Evolutionary conservation across 2,888 invertebrate species (phyloP).

Genomic region (Plagodis dolabraria): DNA sequence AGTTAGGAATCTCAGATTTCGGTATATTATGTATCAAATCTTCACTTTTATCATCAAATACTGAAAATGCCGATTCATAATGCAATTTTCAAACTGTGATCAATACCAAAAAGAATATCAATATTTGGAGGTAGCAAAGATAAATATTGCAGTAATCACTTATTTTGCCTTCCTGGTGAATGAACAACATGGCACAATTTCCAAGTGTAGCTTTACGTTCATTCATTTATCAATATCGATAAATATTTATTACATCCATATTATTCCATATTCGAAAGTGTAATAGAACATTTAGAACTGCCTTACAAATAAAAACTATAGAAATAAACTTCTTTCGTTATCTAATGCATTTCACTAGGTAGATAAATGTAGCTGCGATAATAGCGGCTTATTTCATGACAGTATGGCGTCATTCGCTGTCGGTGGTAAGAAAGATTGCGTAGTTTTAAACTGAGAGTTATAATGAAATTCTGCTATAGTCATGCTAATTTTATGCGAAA

Average conservation of each 20-base stretch:
- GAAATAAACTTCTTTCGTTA: slow-evolving; percentile 28
- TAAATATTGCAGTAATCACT: too few species aligned
- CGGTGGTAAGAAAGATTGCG: slow-evolving; percentile 45
- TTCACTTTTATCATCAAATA: too few species aligned
- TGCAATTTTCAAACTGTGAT: too few species aligned
- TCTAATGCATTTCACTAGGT: slow-evolving; percentile 37
- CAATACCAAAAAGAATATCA: too few species aligned
- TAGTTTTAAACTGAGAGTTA: slow-evolving; percentile 40
- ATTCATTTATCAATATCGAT: not conserved
- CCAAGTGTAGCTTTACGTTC: not conserved
- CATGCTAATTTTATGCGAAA: slow-evolving; percentile 38
- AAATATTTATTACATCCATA: slow-evolving; percentile 8
- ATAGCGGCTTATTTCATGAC: slow-evolving; percentile 46
- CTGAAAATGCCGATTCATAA: too few species aligned
- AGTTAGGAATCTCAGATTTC: too few species aligned
- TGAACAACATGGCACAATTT: too few species aligned
- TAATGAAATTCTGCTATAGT: slow-evolving; percentile 39
- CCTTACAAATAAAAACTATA: slow-evolving; percentile 13
- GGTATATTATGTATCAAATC: too few species aligned
- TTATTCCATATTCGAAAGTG: slow-evolving; percentile 15
- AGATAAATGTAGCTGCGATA: slow-evolving; percentile 39
- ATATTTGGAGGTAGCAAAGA: too few species aligned
- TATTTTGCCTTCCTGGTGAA: too few species aligned
- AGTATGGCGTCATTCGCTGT: slow-evolving; percentile 54
- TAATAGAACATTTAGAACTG: slow-evolving; percentile 8